phyloP scores from a whole-genome alignment of 2,888 invertebrate genomes.

The Andrena fulva region DNA sequence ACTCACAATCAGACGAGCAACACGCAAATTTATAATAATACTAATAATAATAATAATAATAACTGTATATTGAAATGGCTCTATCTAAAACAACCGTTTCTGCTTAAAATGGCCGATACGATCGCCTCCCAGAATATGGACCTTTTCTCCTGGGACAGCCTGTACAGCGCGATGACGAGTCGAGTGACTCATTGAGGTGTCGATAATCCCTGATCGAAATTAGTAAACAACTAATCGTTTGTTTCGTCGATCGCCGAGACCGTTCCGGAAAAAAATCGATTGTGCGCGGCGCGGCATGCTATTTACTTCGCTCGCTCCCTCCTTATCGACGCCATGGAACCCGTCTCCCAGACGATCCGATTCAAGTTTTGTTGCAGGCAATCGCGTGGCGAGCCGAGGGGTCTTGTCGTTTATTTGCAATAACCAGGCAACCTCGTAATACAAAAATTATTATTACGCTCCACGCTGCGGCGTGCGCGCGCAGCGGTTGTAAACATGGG shows the following conservation, averaged over 20 bases:
- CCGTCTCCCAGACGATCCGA: constrained; percentile 1
- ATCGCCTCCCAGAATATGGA: too few relatives aligned
- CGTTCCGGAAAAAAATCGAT: constrained; percentile 44
- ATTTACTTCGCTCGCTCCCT: constrained; percentile 16
- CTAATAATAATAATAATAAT: too few relatives aligned
- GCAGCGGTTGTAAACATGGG: not conserved
- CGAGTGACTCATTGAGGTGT: constrained; percentile 50
- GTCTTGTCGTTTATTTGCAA: not conserved
- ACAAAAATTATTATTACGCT: not conserved
- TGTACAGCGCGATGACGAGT: too few relatives aligned
- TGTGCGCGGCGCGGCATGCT: constrained; percentile 28
- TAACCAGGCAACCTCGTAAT: not conserved
- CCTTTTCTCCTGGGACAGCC: too few relatives aligned
- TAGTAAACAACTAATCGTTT: constrained; percentile 50
- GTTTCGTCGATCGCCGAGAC: constrained; percentile 38
- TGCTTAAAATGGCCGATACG: too few relatives aligned
- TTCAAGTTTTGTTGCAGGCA: not conserved
- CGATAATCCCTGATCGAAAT: constrained; percentile 48
- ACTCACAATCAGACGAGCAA: too few relatives aligned
- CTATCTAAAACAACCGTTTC: too few relatives aligned
- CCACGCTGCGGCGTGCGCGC: not conserved
- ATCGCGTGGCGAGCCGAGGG: not conserved
- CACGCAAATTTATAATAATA: too few relatives aligned
- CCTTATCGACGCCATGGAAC: constrained; percentile 25
- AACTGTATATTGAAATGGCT: too few relatives aligned